Evolutionary conservation across 2,113 vertebrate species (phyloP).

Genomic region (Platycercus adscitus): DNA sequence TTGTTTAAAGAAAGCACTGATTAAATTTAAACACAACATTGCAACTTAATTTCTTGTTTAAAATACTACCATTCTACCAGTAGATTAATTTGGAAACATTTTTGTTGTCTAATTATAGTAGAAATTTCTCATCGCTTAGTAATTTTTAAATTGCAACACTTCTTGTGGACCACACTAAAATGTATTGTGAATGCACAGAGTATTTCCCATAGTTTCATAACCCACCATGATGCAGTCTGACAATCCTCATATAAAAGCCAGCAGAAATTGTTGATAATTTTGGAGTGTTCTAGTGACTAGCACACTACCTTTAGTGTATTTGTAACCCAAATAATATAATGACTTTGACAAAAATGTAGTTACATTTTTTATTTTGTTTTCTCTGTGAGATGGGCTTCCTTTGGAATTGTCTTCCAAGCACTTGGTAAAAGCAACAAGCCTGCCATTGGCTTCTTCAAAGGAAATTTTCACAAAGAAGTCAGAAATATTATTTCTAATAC

Average conservation of each 20-base stretch:
- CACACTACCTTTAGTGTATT: background rate
- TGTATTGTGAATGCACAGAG: background rate
- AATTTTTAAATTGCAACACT: background rate
- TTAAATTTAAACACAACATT: background rate
- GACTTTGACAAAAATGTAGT: background rate
- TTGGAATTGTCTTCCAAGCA: conserved; percentile 80
- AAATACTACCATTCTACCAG: background rate
- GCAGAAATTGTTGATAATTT: background rate
- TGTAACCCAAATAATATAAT: background rate
- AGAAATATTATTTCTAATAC: conserved; percentile 82
- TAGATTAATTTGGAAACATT: background rate
- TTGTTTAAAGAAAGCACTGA: background rate
- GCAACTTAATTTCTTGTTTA: background rate
- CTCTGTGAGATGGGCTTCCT: conserved; percentile 78
- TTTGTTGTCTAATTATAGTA: background rate
- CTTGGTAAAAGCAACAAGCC: conserved; percentile 94
- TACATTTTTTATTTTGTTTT: conserved; percentile 81
- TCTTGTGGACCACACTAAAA: background rate
- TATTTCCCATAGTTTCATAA: background rate
- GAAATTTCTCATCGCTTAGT: background rate
- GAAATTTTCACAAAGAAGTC: conserved; percentile 88
- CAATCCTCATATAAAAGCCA: background rate
- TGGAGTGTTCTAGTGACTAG: background rate
- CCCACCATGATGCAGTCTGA: background rate
- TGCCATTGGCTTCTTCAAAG: conserved; percentile 93